Evolutionary conservation across 53 echinoderm and acorn worm genomes (phyloP).

Genomic region (Henricia sp.): DNA sequence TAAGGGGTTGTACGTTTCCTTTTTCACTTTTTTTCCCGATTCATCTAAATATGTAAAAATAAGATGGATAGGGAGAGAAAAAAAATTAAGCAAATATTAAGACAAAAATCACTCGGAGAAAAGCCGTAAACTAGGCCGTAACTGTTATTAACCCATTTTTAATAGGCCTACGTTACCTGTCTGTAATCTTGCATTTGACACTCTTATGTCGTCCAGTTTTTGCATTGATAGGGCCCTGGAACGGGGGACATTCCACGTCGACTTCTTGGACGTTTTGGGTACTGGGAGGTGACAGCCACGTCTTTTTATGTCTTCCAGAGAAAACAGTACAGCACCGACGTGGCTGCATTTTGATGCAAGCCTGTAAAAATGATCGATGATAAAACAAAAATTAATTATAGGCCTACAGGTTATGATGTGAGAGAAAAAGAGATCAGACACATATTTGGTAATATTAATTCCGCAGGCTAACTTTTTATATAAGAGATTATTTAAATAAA

Average conservation of each 20-base stretch:
- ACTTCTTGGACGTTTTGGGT: conserved; percentile 3
- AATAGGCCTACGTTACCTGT: background rate
- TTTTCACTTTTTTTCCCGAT: background rate
- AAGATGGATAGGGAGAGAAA: too few relatives aligned
- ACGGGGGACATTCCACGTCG: background rate
- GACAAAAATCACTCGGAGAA: background rate
- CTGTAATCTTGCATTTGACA: conserved; percentile 6
- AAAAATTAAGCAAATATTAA: background rate
- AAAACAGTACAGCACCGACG: background rate
- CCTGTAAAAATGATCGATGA: too few relatives aligned
- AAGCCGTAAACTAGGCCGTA: too few relatives aligned
- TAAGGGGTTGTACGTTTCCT: background rate
- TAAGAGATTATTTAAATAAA: too few relatives aligned
- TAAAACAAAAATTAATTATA: too few relatives aligned
- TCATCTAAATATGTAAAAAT: background rate
- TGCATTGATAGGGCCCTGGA: background rate
- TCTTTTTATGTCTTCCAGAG: background rate
- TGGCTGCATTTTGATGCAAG: conserved; percentile 3
- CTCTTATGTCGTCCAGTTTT: background rate
- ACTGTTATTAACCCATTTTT: too few relatives aligned
- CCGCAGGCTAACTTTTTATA: too few relatives aligned
- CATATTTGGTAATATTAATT: too few relatives aligned
- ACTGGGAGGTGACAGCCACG: background rate
- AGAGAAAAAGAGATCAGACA: too few relatives aligned
- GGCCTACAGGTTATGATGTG: too few relatives aligned